Base-by-base conservation (phyloP, 2,797 vertebrate genomes). In the Thunnus albacares region DNA sequence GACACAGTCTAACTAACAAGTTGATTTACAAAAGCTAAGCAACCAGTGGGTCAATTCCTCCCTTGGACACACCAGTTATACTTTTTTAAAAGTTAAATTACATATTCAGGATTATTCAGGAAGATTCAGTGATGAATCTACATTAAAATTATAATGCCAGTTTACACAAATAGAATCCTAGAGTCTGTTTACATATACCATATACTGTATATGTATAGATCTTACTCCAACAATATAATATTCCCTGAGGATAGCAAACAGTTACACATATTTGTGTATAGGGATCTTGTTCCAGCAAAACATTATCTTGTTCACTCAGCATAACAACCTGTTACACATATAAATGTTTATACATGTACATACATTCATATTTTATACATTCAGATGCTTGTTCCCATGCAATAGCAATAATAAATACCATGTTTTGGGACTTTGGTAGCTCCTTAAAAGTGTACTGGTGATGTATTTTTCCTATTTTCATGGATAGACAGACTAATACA, bases 31-130 rank as follows among this genome's bases (percentile, higher is more conserved):
- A 53, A 62, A 17, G 24, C 15, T 20, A 0, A 35, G 59, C 35
- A 77, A 28, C 35, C 59, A 35, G 38, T 56, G 63, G 52, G n/a
- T 70, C 64, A 49, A 30, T 30, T 64, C 12, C 22, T 60, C 45
- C 28, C 18, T 5, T 12, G 5, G 17, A 62, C 20, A 47, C 43
- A 73, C 13, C 17, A 24, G 22, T 6, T 33, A 33, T 30, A 30
- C 28, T 30, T 30, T 3, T 3, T 24, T 24, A 5, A 30, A 30
- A 30, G 51, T 18, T 26, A 18, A 56, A 58, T 66, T 53, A 12
- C 6, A 6, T 28, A 51, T 28, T 47, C 9, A 63, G 10, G n/a
- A 43, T 35, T 38, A 47, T 47, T 24, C 26, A 47, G n/a, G 13
- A 30, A 59, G 11, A 30, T n/a, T 58, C 13, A 11, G 0, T 18